Base-by-base conservation (phyloP, 2,888 invertebrate genomes). In the Drosophila anomalata region DNA sequence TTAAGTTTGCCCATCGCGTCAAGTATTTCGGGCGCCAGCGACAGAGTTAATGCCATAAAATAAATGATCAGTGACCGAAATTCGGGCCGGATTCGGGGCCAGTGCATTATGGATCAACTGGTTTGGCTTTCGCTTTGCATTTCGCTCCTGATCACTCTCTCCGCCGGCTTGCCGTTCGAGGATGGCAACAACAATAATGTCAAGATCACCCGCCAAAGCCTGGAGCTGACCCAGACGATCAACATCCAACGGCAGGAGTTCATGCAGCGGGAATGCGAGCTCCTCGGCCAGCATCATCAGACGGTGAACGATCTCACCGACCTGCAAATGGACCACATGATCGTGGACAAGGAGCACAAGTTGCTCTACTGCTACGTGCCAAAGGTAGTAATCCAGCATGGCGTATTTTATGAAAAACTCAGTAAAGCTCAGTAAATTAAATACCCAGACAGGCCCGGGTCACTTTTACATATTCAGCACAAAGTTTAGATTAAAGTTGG, bases 351-450 rank as follows among this genome's bases (percentile, higher is more conserved):
- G 82, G 93, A 94, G 66, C 96, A 97, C 88, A 95, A 96, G 90
- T 93, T 98, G 14, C 92, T 98, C 12, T 98, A 98, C 89, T 98
- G 98, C 90, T 97, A 97, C 91, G 97, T 98, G 74, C 98, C 98
- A 66, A 98, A 98, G 94, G 96, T 96, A 93, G 93, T 44, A 17
- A 24, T 9, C 26, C 39, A 36, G n/a, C 26, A 50, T 11, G n/a
- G 39, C 9, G 8, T 29, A 14, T 2, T 4, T 22, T 8, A 4
- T 8, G 2, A 59, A 33, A 24, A 12, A 52, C 50, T 59, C 17
- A 17, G 17, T 17, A 1, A 17, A 51, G 4, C 55, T 68, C 63
- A 57, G 54, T 59, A 31, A 52, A 41, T 42, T 52, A n/a, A 47
- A 20, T 17, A n/a, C 46, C 31, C 14, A 41, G 46, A 12, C 20